Percentiles rank a stretch among this genome's conserved stretches.
These are phyloP conservation scores for Dicaeum eximium DNA, from an alignment of 2,113 vertebrate species.

Conservation along the genomic window DNA sequence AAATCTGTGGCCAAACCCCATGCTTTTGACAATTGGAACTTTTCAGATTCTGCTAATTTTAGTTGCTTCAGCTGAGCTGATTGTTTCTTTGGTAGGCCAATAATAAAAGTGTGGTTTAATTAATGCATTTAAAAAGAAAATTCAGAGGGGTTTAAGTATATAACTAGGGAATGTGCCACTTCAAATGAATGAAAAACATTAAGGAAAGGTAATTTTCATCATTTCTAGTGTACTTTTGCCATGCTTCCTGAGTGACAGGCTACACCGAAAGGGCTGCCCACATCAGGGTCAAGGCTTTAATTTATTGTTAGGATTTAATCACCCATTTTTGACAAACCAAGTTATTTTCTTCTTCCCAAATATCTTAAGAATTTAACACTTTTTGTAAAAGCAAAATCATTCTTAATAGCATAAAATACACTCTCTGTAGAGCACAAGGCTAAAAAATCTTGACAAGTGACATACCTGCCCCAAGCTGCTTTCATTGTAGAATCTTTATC, in stretches of 20 bases:
- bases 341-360: not conserved
- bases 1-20: not conserved
- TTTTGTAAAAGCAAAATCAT: not conserved
- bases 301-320: not conserved
- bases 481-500: slow-evolving; percentile 82
- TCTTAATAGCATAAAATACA: not conserved
- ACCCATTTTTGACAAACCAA: not conserved
- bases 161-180: not conserved
- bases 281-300: not conserved
- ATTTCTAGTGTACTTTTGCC: not conserved
- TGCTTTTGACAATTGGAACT: not conserved
- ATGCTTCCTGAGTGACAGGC: not conserved
- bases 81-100: not conserved
- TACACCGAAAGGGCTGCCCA: not conserved
- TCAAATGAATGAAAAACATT: not conserved
- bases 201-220: not conserved
- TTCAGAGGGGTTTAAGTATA: not conserved
- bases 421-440: not conserved
- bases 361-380: not conserved
- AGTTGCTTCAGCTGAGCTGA: not conserved
- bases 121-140: not conserved
- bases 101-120: not conserved
- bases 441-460: not conserved
- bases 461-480: slow-evolving; percentile 96
- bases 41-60: not conserved